Conservation (phyloP, 2,888 invertebrate species). For the Zeuzera pyrina region DNA sequence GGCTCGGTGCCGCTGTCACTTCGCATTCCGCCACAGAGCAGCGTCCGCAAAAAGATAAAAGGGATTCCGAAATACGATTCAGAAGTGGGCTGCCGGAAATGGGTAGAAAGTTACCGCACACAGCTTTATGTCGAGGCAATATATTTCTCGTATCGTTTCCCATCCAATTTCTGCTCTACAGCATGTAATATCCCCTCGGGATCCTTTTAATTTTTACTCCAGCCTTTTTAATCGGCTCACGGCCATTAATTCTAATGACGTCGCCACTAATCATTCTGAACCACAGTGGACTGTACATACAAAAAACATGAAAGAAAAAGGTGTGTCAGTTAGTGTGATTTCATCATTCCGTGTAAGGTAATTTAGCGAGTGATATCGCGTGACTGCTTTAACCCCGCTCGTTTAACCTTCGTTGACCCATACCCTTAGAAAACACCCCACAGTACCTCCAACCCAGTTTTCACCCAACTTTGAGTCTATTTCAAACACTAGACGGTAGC, state of each 20-base stretch:
- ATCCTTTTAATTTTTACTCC: constrained; percentile 56
- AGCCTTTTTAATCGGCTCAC: constrained; percentile 48
- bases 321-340: constrained; percentile 1
- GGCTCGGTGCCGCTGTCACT: constrained; percentile 67
- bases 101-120: constrained; percentile 64
- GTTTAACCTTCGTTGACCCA: constrained; percentile 42
- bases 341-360: not conserved
- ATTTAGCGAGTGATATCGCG: constrained; percentile 19
- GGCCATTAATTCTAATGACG: constrained; percentile 38
- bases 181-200: constrained; percentile 61
- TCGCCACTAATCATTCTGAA: constrained; percentile 12
- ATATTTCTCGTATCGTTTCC: constrained; percentile 63
- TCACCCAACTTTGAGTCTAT: too few species aligned
- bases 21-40: constrained; percentile 43
- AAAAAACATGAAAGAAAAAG: constrained; percentile 11
- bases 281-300: constrained; percentile 5
- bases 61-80: constrained; percentile 68
- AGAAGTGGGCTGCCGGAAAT: constrained; percentile 69
- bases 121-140: constrained; percentile 65
- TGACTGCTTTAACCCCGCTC: constrained; percentile 37
- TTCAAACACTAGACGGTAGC: too few species aligned
- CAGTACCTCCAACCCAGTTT: constrained; percentile 11
- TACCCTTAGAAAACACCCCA: constrained; percentile 30
- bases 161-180: constrained; percentile 68
- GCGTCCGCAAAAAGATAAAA: constrained; percentile 64